phyloP scores from a whole-genome alignment of 2,113 vertebrate genomes.

The Actenoides hombroni region DNA sequence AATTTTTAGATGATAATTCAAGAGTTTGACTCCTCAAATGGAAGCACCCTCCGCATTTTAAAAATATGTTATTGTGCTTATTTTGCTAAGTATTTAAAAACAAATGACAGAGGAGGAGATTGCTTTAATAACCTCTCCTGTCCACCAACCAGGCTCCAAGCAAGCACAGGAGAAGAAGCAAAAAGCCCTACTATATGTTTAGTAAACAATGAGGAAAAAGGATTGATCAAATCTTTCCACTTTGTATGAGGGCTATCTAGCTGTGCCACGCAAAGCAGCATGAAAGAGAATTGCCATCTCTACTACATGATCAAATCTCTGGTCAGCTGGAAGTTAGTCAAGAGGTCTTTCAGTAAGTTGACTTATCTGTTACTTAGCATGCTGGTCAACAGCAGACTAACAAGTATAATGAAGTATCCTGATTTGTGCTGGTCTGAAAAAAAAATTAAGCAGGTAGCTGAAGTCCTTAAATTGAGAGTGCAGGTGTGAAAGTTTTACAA shows the following conservation, averaged over 20 bases:
- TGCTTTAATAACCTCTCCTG: not conserved
- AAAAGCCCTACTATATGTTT: not conserved
- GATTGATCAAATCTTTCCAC: not conserved
- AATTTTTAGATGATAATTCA: not conserved
- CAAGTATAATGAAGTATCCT: not conserved
- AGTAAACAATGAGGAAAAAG: not conserved
- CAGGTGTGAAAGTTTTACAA: conserved; percentile 24
- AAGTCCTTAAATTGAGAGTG: not conserved
- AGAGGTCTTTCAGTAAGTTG: not conserved
- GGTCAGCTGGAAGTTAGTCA: not conserved
- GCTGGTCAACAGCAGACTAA: not conserved
- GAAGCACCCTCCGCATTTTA: not conserved
- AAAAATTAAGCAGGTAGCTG: not conserved
- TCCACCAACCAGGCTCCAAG: not conserved
- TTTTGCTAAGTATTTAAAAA: not conserved
- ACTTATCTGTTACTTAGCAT: not conserved
- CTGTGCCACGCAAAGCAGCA: not conserved
- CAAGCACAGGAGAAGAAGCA: not conserved
- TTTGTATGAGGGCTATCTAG: not conserved
- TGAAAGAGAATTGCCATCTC: not conserved
- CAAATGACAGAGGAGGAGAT: not conserved
- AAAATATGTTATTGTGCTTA: not conserved
- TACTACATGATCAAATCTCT: not conserved
- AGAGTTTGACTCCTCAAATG: not conserved
- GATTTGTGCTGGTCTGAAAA: not conserved